Evolutionary conservation across 2,888 invertebrate species (phyloP).

Genomic region (Epinotia bilunana): DNA sequence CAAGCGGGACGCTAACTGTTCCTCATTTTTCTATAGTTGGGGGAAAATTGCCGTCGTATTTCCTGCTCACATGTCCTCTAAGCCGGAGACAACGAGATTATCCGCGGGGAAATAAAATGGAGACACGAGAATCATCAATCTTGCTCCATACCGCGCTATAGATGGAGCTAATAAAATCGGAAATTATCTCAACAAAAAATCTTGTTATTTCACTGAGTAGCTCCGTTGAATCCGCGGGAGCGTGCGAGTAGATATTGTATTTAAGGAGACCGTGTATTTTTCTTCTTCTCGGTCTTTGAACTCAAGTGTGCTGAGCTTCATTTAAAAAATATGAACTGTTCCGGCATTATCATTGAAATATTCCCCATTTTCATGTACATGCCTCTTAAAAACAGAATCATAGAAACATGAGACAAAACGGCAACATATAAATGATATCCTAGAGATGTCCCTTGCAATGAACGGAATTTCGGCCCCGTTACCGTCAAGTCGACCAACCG

Average conservation of each 20-base stretch:
- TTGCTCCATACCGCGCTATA: conserved; percentile 62
- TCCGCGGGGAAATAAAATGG: conserved; percentile 80
- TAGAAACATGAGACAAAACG: too few species aligned
- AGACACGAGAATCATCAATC: conserved; percentile 80
- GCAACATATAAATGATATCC: too few species aligned
- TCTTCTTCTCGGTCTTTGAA: neutral
- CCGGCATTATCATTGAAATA: too few species aligned
- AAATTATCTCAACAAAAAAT: conserved; percentile 47
- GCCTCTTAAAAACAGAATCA: too few species aligned
- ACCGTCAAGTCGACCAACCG: neutral
- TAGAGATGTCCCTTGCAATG: too few species aligned
- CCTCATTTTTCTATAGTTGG: conserved; percentile 81
- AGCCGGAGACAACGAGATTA: conserved; percentile 82
- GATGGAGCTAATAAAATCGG: conserved; percentile 52
- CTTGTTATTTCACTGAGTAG: conserved; percentile 43
- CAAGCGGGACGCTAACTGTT: conserved; percentile 76
- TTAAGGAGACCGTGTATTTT: neutral
- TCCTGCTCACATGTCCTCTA: conserved; percentile 81
- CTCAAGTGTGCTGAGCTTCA: neutral
- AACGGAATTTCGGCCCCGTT: neutral
- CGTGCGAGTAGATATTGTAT: conserved; percentile 1
- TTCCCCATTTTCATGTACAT: too few species aligned
- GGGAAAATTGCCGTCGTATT: conserved; percentile 82
- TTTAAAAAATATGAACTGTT: too few species aligned
- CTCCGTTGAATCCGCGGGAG: conserved; percentile 19